phyloP scores from a whole-genome alignment of 2,113 vertebrate genomes.

The Apteryx owenii region DNA sequence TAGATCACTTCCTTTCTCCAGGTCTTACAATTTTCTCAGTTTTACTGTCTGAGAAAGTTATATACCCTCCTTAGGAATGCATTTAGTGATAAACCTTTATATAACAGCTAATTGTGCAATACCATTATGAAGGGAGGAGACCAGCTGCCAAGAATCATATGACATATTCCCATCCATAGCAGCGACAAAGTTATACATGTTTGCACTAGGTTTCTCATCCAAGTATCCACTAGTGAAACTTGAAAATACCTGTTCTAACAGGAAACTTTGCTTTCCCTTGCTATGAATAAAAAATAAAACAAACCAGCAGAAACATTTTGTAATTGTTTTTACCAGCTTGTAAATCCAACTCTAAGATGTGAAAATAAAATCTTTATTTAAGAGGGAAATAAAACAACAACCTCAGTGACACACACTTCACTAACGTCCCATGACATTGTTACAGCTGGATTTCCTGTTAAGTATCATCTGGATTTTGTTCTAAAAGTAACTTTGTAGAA shows the following conservation, averaged over 20 bases:
- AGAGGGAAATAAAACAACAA: neutral
- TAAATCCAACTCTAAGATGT: neutral
- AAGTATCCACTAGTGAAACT: neutral
- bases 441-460: neutral
- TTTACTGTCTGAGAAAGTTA: neutral
- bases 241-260: neutral
- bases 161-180: neutral
- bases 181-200: neutral
- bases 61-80: neutral
- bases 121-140: neutral
- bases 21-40: neutral
- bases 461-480: neutral
- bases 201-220: neutral
- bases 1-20: constrained; percentile 13
- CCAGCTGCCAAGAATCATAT: neutral
- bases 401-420: neutral
- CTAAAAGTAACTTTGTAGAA: neutral
- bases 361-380: neutral
- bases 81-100: neutral
- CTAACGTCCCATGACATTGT: neutral
- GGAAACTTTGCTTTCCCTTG: neutral
- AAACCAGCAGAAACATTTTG: neutral
- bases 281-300: neutral
- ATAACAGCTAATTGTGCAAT: neutral
- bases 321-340: neutral